Conservation (phyloP, 2,888 invertebrate genomes). For the Taphrorychus bicolor region DNA sequence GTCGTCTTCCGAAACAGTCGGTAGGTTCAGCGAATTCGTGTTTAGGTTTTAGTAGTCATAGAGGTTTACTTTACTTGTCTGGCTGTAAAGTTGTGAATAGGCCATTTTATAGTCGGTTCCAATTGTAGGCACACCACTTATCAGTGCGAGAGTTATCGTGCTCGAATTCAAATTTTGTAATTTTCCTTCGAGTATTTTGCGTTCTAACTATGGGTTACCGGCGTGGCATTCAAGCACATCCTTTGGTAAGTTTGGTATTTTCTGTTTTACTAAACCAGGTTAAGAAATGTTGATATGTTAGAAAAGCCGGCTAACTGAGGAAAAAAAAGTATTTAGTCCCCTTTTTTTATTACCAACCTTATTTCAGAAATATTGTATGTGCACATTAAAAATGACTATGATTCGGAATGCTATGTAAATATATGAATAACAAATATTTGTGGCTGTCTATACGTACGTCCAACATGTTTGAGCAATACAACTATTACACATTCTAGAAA, state of each 20-base stretch:
- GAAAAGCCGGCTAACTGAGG: too few relatives aligned
- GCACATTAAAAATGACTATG: too few relatives aligned
- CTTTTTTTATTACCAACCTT: too few relatives aligned
- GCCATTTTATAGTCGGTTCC: neutral
- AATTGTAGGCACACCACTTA: neutral
- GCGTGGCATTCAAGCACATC: slow-evolving; percentile 36
- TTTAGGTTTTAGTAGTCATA: slow-evolving; percentile 1
- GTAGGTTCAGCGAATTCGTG: neutral
- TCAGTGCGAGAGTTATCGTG: neutral
- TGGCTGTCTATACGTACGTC: too few relatives aligned
- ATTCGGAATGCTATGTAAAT: too few relatives aligned
- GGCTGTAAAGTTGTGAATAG: neutral
- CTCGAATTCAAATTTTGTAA: neutral
- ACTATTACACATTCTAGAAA: neutral
- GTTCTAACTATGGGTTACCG: slow-evolving; percentile 40
- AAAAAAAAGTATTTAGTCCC: too few relatives aligned
- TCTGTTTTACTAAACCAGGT: too few relatives aligned
- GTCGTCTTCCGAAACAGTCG: neutral
- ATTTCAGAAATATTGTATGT: too few relatives aligned
- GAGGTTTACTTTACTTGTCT: neutral
- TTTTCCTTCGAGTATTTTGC: neutral
- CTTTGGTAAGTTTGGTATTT: slow-evolving; percentile 30
- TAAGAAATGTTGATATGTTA: too few relatives aligned
- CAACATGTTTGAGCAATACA: too few relatives aligned
- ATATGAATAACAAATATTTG: too few relatives aligned